Conservation (phyloP, 2,113 vertebrate species). For the Cacatua alba region DNA sequence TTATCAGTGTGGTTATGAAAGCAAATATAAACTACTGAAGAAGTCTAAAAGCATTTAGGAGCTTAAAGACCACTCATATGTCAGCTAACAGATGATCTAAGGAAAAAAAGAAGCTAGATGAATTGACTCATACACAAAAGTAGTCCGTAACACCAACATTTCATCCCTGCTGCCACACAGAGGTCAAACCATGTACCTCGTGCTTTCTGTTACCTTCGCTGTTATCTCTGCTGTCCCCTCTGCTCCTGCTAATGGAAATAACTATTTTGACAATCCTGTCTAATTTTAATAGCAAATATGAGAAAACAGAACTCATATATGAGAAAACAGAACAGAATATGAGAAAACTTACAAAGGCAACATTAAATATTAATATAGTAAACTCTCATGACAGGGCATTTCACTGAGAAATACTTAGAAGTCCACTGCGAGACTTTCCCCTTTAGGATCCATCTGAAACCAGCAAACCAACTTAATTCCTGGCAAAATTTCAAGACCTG, state of each 20-base stretch:
- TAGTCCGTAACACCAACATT: not conserved
- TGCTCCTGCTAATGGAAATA: not conserved
- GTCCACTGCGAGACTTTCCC: not conserved
- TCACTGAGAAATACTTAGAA: not conserved
- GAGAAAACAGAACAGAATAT: not conserved
- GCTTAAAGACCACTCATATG: not conserved
- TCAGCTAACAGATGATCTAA: not conserved
- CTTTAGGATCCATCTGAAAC: not conserved
- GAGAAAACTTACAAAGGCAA: not conserved
- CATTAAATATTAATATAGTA: not conserved
- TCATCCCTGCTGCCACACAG: not conserved
- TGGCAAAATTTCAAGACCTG: not conserved
- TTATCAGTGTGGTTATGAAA: not conserved
- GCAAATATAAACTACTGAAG: not conserved
- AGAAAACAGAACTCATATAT: not conserved
- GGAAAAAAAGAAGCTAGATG: not conserved
- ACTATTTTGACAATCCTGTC: not conserved
- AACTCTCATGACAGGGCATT: not conserved
- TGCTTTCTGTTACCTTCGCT: not conserved
- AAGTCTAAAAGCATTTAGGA: not conserved
- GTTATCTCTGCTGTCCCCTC: not conserved
- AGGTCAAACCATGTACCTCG: not conserved
- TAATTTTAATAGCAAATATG: not conserved
- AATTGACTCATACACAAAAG: not conserved
- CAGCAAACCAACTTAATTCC: not conserved